These are phyloP conservation scores for Trachymyrmex cornetzi DNA, from an alignment of 1,140 invertebrate genomes.

Conservation along the genomic window DNA sequence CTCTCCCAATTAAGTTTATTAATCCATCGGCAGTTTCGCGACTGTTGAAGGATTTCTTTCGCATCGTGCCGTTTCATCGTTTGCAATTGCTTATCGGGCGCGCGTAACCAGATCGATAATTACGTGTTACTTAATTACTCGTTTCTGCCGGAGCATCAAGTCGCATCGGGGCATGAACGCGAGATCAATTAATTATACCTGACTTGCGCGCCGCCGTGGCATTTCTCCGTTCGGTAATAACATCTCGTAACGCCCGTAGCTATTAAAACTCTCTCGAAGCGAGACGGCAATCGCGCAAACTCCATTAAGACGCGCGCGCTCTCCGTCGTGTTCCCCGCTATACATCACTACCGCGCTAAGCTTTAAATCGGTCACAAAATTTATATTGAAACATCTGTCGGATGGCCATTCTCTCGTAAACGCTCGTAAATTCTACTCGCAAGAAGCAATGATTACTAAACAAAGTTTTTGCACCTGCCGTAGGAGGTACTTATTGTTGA, in stretches of 20 bases:
- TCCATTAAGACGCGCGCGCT: conserved; percentile 51
- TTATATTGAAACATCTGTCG: conserved; percentile 61
- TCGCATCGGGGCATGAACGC: conserved; percentile 18
- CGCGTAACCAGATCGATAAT: conserved; percentile 40
- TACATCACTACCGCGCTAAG: conserved; percentile 35
- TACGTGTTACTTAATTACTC: conserved; percentile 62
- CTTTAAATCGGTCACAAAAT: conserved; percentile 59
- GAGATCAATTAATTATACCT: conserved; percentile 51
- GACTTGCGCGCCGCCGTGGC: conserved; percentile 14
- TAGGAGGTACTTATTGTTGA: neutral
- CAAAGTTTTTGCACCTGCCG: conserved; percentile 43
- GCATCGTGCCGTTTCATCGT: conserved; percentile 35
- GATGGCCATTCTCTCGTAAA: conserved; percentile 11
- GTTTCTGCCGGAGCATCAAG: conserved; percentile 29
- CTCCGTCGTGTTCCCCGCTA: neutral
- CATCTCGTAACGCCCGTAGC: conserved; percentile 56
- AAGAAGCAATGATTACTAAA: conserved; percentile 28
- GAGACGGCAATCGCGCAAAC: conserved; percentile 63
- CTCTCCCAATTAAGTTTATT: conserved; percentile 6
- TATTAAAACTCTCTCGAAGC: conserved; percentile 53
- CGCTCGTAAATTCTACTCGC: conserved; percentile 29
- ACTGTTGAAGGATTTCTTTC: conserved; percentile 22
- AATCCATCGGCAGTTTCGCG: neutral
- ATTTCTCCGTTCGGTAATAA: conserved; percentile 57
- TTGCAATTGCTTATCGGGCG: conserved; percentile 40